Evolutionary conservation across 2,113 vertebrate species (phyloP).

Genomic region (Gnathonemus echidnorhynchus): DNA sequence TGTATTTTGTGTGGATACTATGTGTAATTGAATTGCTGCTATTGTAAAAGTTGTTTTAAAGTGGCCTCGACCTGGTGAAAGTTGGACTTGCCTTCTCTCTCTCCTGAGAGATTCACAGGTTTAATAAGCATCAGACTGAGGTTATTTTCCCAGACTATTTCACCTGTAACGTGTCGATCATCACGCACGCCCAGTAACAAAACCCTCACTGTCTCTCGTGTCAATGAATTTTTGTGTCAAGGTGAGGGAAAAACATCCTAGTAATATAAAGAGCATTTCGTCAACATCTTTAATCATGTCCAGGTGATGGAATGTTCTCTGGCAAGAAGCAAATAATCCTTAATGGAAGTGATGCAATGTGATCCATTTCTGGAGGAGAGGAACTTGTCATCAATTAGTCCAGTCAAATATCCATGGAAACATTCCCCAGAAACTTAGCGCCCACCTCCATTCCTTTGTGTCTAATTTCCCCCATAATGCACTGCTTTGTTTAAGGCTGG

Average conservation of each 20-base stretch:
- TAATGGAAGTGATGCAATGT: background rate
- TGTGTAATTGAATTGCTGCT: background rate
- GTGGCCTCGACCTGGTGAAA: background rate
- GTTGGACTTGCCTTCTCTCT: background rate
- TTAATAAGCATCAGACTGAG: background rate
- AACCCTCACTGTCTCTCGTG: background rate
- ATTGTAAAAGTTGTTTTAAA: background rate
- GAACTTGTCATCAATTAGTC: slow-evolving; percentile 1
- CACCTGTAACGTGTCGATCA: background rate
- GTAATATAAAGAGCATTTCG: background rate
- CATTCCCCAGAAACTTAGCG: background rate
- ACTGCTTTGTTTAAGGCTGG: background rate
- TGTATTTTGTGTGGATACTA: background rate
- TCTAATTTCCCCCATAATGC: background rate
- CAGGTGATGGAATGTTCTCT: background rate
- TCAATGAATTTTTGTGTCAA: background rate
- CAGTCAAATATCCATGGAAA: slow-evolving; percentile 1
- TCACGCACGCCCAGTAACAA: background rate
- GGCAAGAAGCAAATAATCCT: background rate
- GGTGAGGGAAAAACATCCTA: background rate
- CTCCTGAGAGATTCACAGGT: background rate
- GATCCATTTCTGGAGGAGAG: slow-evolving; percentile 1
- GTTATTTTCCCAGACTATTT: background rate
- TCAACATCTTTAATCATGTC: background rate
- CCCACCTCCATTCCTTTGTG: background rate